Evolutionary conservation across 2,113 vertebrate genomes (phyloP).

Genomic region (Cichladusa arquata): DNA sequence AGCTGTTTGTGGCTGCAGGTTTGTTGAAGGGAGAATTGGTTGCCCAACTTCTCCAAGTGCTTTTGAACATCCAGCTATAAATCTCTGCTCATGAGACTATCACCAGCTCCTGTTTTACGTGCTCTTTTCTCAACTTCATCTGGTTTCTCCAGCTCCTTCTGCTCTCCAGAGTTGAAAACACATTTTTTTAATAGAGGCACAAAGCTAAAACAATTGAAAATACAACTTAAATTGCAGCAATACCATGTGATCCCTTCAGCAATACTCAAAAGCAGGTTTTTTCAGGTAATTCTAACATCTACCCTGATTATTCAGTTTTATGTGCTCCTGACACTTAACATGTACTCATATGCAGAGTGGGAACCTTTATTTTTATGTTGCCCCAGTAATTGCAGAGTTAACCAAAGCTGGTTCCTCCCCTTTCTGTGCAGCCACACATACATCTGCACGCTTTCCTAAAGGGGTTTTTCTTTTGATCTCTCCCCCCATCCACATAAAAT

Average conservation of each 20-base stretch:
- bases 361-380: background rate
- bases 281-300: background rate
- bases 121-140: background rate
- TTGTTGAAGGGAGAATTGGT: background rate
- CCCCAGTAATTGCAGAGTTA: background rate
- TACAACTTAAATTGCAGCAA: background rate
- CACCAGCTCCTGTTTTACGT: background rate
- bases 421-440: background rate
- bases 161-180: background rate
- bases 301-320: background rate
- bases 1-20: background rate
- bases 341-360: background rate
- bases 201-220: background rate
- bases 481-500: background rate
- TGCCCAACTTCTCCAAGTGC: background rate
- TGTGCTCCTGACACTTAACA: background rate
- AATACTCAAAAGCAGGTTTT: background rate
- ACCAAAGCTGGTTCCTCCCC: background rate
- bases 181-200: accelerated
- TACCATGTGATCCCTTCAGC: background rate
- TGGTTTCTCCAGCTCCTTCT: background rate
- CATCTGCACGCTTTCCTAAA: background rate
- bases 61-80: background rate
- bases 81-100: background rate
- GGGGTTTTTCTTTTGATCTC: constrained; percentile 3